A percentile compares a stretch with the other conserved stretches of the same genome.
Evolutionary conservation across 2,113 vertebrate genomes (phyloP).

Genomic region (Hippocampus zosterae): DNA sequence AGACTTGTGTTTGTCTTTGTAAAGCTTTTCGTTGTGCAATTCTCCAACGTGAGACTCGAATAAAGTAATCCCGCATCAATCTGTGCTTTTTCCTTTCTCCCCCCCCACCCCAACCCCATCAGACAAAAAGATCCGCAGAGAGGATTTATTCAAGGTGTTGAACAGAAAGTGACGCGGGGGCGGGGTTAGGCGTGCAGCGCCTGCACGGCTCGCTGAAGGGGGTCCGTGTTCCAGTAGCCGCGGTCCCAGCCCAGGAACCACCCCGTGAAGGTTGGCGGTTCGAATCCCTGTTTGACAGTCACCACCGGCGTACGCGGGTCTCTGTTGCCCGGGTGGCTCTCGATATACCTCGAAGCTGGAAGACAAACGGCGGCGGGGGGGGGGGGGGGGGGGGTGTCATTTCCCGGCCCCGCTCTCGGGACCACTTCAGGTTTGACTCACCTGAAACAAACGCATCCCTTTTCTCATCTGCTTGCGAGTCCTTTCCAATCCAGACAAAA

Average conservation of each 20-base stretch:
- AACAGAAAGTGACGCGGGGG: conserved; percentile 25
- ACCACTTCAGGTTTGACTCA: conserved; percentile 47
- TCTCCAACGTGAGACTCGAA: not conserved
- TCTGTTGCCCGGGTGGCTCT: conserved; percentile 75
- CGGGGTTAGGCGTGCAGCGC: conserved; percentile 41
- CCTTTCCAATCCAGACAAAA: conserved; percentile 88
- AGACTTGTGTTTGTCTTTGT: not conserved
- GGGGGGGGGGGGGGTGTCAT: too few relatives aligned
- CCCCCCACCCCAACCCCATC: too few relatives aligned
- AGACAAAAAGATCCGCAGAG: too few relatives aligned
- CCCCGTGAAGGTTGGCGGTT: conserved; percentile 84
- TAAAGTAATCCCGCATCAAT: not conserved
- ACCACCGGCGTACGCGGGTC: conserved; percentile 75
- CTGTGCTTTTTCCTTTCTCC: too few relatives aligned
- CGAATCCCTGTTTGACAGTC: conserved; percentile 74
- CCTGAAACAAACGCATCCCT: conserved; percentile 74
- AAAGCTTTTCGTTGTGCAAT: not conserved
- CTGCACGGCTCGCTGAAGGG: conserved; percentile 69
- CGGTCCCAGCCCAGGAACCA: conserved; percentile 91
- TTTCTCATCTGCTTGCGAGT: conserved; percentile 83
- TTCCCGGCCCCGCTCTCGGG: not conserved
- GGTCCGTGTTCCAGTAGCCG: conserved; percentile 76
- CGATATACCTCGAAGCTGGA: conserved; percentile 79
- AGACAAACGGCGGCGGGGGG: not conserved
- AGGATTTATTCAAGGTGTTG: conserved; percentile 1